These are phyloP conservation scores for Drosophila cognata DNA, from an alignment of 2,888 invertebrate species.

Conservation along the genomic window DNA sequence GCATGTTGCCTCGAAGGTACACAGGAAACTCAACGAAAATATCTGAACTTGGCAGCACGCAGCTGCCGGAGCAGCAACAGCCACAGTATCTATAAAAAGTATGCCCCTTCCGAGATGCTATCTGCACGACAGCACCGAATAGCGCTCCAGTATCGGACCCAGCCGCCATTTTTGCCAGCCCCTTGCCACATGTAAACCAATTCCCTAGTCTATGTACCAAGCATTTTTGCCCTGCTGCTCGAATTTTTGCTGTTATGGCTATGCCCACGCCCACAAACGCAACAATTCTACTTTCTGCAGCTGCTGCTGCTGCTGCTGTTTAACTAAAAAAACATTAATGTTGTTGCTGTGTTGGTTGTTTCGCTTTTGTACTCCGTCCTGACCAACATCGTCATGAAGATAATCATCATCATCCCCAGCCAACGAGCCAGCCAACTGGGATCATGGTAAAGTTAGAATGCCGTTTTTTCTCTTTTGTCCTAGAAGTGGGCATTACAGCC, in stretches of 20 bases:
- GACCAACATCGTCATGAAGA: conserved; percentile 51
- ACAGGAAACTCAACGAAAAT: conserved; percentile 76
- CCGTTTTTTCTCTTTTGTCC: conserved; percentile 2
- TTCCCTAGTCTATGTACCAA: conserved; percentile 68
- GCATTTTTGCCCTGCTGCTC: conserved; percentile 50
- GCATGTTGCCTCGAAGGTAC: conserved; percentile 36
- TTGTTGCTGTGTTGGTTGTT: conserved; percentile 40
- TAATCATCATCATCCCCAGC: conserved; percentile 14
- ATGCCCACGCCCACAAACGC: conserved; percentile 44
- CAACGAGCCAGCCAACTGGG: conserved; percentile 39
- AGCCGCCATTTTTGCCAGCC: conserved; percentile 55
- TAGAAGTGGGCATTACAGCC: conserved; percentile 28
- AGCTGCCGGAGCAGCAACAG: conserved; percentile 33
- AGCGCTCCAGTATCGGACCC: conserved; percentile 19
- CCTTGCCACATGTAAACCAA: conserved; percentile 78
- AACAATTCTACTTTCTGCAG: conserved; percentile 34
- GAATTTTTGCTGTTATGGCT: conserved; percentile 30
- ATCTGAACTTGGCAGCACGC: conserved; percentile 69
- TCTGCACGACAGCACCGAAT: conserved; percentile 23
- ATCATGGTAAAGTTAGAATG: conserved; percentile 50
- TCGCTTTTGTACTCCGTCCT: conserved; percentile 25
- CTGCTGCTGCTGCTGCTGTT: conserved; percentile 36
- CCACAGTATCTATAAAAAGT: conserved; percentile 68
- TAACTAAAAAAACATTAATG: conserved; percentile 66
- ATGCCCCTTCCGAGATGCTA: conserved; percentile 48